Evolutionary conservation across 2,113 vertebrate species (phyloP).

Genomic region (Gobius niger): DNA sequence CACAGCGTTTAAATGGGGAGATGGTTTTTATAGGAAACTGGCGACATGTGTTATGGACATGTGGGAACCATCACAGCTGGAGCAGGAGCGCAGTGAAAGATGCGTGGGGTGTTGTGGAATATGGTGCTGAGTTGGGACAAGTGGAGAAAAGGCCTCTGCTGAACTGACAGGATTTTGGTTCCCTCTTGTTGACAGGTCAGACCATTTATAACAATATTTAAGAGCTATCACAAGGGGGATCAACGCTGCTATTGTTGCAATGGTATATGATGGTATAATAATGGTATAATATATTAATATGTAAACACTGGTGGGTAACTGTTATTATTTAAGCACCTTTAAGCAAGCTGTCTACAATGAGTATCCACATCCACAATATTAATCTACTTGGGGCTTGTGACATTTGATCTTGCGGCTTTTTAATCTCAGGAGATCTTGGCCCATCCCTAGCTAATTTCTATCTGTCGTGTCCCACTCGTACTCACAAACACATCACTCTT

Average conservation of each 20-base stretch:
- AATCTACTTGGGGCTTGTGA: no score
- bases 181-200: background rate
- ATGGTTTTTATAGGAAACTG: constrained; percentile 62
- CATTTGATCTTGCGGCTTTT: no score
- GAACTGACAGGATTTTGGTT: background rate
- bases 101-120: constrained; percentile 5
- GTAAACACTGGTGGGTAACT: no score
- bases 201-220: background rate
- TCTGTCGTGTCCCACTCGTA: no score
- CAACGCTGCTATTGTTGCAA: background rate
- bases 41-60: constrained; percentile 66
- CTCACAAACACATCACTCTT: no score
- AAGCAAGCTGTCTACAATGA: no score
- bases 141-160: background rate
- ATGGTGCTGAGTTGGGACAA: background rate
- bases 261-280: no score
- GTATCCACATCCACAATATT: no score
- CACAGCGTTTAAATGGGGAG: constrained; percentile 57
- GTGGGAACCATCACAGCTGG: constrained; percentile 67
- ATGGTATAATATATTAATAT: no score
- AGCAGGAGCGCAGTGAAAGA: constrained; percentile 26
- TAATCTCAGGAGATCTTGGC: no score
- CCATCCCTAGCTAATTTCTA: no score
- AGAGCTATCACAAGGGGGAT: background rate
- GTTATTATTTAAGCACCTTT: no score